Base-by-base conservation (phyloP, 2,113 vertebrate genomes). In the Sceloporus tristichus region DNA sequence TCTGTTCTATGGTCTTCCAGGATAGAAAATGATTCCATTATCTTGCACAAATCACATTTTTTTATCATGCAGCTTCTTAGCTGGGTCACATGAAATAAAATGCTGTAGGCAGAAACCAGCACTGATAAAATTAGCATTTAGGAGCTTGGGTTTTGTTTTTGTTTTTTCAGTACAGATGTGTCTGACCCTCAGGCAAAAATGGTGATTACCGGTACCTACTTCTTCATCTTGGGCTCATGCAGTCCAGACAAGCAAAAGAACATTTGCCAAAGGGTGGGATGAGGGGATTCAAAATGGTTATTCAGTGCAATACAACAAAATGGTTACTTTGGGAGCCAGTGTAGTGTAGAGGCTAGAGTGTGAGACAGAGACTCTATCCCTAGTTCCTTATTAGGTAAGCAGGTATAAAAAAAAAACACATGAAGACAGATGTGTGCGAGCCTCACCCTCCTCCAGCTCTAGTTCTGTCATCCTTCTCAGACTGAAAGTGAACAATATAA, bases 101-200 rank as follows among this genome's bases (percentile, higher is more conserved):
- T 65, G 48, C 68, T 70, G 8, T n/a, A 84, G 68, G 53, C 68
- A 84, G 75, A 77, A 83, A 83, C 9, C 56, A 40, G 75, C 56
- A 65, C 3, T 40, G 19, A 62, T 42, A 85, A 62, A 76, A 42
- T 34, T 62, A 29, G 23, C 9, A 77, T 48, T 40, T 29, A 18
- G 18, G 38, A 34, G 8, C 11, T 54, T 83, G 27, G 25, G 27
- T 48, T 48, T 48, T 48, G 48, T 62, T 62, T 62, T 18, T 62
- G 9, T 80, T 59, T 59, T 7, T 27, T 5, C 78, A 59, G 29
- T 18, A 13, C n/a, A 80, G 56, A 62, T 56, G 27, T 14, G 48
- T 56, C 27, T 56, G 53, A 16, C 27, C 27, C 16, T 79, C 77
- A n/a, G 77, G 11, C 29, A 79, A 14, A n/a, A 53, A 54, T n/a